Percentiles rank a stretch among this genome's conserved stretches.
Conservation (phyloP, 2,888 invertebrate species). For the Scaptomyza reducta region DNA sequence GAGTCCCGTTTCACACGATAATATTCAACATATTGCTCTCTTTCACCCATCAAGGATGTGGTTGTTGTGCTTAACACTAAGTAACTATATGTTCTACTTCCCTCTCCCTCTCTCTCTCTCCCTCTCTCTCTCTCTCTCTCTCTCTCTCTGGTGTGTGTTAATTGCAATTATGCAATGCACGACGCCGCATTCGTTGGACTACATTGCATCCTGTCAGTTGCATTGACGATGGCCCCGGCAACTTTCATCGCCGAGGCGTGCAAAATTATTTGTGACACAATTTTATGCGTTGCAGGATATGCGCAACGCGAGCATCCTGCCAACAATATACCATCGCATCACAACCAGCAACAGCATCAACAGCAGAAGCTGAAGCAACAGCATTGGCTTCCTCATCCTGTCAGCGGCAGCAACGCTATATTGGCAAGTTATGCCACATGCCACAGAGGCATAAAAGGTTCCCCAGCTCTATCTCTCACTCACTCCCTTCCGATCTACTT, state of each 20-base stretch:
- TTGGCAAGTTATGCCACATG: constrained; percentile 64
- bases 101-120: background rate
- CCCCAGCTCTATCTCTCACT: background rate
- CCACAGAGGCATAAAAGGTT: constrained; percentile 42
- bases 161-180: constrained; percentile 76
- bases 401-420: constrained; percentile 34
- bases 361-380: constrained; percentile 7
- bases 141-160: constrained; percentile 50
- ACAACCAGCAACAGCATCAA: constrained; percentile 20
- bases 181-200: constrained; percentile 38
- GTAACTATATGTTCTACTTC: constrained; percentile 67
- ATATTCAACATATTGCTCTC: constrained; percentile 10
- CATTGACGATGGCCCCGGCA: constrained; percentile 55
- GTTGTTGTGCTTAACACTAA: constrained; percentile 58
- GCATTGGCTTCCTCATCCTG: constrained; percentile 61
- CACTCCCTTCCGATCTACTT: too few species aligned
- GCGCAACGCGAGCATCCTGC: constrained; percentile 42
- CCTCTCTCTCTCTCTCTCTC: background rate
- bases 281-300: constrained; percentile 75
- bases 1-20: constrained; percentile 45
- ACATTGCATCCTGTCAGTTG: constrained; percentile 68
- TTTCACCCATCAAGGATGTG: constrained; percentile 51
- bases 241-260: constrained; percentile 67
- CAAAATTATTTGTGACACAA: constrained; percentile 82
- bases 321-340: constrained; percentile 4